A percentile compares a stretch with the other conserved stretches of the same genome.
These are phyloP conservation scores for Apantesis nais DNA, from an alignment of 2,888 invertebrate genomes.

Conservation along the genomic window DNA sequence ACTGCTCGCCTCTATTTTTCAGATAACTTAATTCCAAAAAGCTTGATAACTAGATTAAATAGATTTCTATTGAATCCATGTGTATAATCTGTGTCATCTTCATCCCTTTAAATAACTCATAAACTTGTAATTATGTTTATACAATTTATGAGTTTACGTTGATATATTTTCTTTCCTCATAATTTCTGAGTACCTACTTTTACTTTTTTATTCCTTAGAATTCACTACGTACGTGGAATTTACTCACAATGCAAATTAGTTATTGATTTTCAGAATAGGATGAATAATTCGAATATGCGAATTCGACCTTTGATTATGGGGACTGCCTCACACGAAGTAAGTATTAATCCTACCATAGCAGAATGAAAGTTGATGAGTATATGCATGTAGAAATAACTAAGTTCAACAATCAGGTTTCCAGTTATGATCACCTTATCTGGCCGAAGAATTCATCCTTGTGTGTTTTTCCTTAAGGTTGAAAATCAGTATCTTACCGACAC, in stretches of 20 bases:
- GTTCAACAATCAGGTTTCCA: neutral
- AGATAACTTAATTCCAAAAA: no score
- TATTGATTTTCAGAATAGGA: neutral
- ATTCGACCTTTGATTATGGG: neutral
- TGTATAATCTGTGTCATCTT: no score
- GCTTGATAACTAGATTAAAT: no score
- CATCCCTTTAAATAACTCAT: no score
- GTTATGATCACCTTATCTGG: neutral
- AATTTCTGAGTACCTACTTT: neutral
- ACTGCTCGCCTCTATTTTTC: neutral
- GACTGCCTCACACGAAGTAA: neutral
- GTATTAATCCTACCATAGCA: neutral
- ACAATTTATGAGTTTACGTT: no score
- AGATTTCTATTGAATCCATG: no score
- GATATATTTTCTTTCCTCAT: no score
- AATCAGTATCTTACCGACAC: neutral
- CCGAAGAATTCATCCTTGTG: neutral
- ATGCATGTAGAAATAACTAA: neutral
- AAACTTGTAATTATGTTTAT: no score
- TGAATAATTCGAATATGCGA: neutral
- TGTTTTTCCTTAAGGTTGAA: no score
- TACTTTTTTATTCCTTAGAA: neutral
- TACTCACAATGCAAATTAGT: neutral
- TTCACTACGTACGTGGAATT: neutral
- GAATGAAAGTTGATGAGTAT: neutral